Conservation (phyloP, 2,113 vertebrate species). For the Caranx melampygus region DNA sequence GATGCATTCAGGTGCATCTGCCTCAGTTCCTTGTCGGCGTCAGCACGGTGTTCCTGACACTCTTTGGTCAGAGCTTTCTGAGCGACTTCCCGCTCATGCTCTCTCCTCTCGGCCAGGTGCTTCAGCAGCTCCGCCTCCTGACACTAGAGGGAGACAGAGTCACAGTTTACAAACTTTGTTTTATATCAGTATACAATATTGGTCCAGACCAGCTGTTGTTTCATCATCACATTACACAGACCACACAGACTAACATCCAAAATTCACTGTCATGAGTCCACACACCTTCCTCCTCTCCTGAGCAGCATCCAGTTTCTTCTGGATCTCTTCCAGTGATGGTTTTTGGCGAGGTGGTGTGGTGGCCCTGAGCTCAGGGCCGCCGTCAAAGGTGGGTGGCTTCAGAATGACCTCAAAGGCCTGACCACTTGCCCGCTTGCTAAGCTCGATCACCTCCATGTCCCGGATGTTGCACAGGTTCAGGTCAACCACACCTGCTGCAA, state of each 20-base stretch:
- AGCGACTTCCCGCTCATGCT: slow-evolving; percentile 92
- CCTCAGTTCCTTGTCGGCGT: slow-evolving; percentile 90
- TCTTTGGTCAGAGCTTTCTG: slow-evolving; percentile 95
- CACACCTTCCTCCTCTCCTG: slow-evolving; percentile 93
- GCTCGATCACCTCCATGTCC: slow-evolving; percentile 97
- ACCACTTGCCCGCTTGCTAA: slow-evolving; percentile 92
- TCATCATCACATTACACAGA: too few relatives aligned
- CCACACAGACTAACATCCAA: too few relatives aligned
- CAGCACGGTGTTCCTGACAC: slow-evolving; percentile 90
- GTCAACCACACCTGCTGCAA: slow-evolving; percentile 88
- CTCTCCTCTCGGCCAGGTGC: slow-evolving; percentile 91
- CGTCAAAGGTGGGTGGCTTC: slow-evolving; percentile 92
- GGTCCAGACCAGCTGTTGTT: not conserved
- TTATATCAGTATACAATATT: too few relatives aligned
- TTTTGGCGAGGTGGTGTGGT: slow-evolving; percentile 89
- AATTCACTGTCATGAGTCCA: too few relatives aligned
- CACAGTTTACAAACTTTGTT: not conserved
- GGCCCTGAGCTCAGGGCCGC: slow-evolving; percentile 89
- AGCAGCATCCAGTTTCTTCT: slow-evolving; percentile 92
- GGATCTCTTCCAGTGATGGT: slow-evolving; percentile 93
- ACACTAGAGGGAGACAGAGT: slow-evolving; percentile 78
- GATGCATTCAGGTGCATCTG: slow-evolving; percentile 91
- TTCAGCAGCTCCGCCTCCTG: slow-evolving; percentile 96
- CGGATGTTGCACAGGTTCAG: slow-evolving; percentile 95
- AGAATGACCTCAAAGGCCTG: slow-evolving; percentile 98